Base-by-base conservation (phyloP, 1,140 invertebrate species). In the Tenebrio molitor region DNA sequence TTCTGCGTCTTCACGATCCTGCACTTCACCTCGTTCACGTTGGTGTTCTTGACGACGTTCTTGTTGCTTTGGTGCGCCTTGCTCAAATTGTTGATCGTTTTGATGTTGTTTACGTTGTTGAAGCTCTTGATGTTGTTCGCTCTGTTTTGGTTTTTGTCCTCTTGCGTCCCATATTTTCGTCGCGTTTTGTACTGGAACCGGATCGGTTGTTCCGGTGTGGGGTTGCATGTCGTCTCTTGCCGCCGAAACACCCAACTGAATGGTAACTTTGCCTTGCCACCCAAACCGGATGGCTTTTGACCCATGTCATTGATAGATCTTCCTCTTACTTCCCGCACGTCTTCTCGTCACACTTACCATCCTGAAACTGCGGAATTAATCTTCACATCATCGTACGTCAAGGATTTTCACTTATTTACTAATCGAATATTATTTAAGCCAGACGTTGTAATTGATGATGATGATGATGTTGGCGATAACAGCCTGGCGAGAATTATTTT, bases 111-210 rank as follows among this genome's bases (percentile, higher is more conserved):
- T 36, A 69, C 12, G n/a, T 12, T 12, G 29, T 41, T 63, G 50
- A 16, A 70, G 19, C n/a, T 42, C 16, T 69, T 19, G 12, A n/a
- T 36, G 7, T 63, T 69, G 39, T 73, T 68, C 1, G 8, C 2
- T 41, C 17, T 74, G 21, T n/a, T 46, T 17, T 46, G 42, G 50
- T 29, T 14, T 15, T 58, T 58, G 4, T 29, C 23, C 23, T 14
- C 23, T 58, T 21, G 21, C 16, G 42, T 6, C 36, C 5, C 36
- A 53, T 71, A 72, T 77, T 81, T 81, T 53, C 78, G 69, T 12
- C 71, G 75, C 7, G 76, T 80, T 70, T 81, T 81, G 66, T 81
- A 82, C 62, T 82, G 80, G 42, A 82, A 82, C 69, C 78, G 79
- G 14, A 82, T 83, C 14, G 82, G 81, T 71, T 82, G 79, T 62